Conservation (phyloP, 2,797 vertebrate species). For the Melanotaenia parkinsoni region DNA sequence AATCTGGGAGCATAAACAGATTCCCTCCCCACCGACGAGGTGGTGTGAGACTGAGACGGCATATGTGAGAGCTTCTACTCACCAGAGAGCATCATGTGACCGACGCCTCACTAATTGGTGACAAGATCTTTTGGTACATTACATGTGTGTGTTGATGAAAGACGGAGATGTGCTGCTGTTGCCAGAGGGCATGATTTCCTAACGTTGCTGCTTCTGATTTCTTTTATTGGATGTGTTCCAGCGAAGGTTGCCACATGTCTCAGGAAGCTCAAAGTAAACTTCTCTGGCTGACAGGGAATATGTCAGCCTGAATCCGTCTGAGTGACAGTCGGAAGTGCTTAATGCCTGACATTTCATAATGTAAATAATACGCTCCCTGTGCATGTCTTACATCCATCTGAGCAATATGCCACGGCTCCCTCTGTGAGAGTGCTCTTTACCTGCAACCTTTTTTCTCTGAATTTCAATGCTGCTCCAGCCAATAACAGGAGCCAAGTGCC, state of each 20-base stretch:
- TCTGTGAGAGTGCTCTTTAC: constrained; percentile 45
- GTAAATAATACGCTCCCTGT: constrained; percentile 63
- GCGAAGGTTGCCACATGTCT: constrained; percentile 27
- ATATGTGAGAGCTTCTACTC: constrained; percentile 43
- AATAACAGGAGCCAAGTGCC: constrained; percentile 11
- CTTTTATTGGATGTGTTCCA: constrained; percentile 26
- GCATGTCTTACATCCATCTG: constrained; percentile 53
- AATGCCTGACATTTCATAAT: constrained; percentile 75
- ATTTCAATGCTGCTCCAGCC: constrained; percentile 28
- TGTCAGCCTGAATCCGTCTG: constrained; percentile 44
- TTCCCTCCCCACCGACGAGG: constrained; percentile 28
- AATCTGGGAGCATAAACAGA: constrained; percentile 60
- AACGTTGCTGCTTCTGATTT: constrained; percentile 35
- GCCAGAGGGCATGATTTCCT: constrained; percentile 8
- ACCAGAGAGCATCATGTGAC: constrained; percentile 46
- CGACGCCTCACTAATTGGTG: constrained; percentile 53
- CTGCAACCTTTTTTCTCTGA: constrained; percentile 65
- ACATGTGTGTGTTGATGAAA: constrained; percentile 15
- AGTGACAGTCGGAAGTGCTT: constrained; percentile 53
- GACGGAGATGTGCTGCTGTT: constrained; percentile 5
- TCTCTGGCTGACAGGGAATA: constrained; percentile 45
- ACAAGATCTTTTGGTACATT: constrained; percentile 40
- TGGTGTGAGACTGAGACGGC: constrained; percentile 55
- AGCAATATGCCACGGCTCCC: constrained; percentile 60
- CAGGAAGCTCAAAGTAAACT: constrained; percentile 37